Evolutionary conservation across 2,797 vertebrate genomes (phyloP).

Genomic region (Amblyopsis hoosieri): DNA sequence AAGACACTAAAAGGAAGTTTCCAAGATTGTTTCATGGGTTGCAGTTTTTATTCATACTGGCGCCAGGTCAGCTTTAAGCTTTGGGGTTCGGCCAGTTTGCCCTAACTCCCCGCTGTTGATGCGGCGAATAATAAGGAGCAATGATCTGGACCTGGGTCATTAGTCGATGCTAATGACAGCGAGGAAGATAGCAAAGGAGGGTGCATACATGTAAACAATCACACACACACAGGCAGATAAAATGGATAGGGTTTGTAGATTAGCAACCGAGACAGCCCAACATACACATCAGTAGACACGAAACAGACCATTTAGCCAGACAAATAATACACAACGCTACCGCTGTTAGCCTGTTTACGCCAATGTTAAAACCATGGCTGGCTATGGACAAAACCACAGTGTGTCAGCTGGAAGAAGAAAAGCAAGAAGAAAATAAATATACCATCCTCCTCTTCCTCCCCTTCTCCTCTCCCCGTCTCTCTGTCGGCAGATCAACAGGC

Average conservation of each 20-base stretch:
- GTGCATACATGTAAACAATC: no score
- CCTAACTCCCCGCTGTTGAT: neutral
- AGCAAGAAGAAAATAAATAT: constrained; percentile 1
- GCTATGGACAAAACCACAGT: no score
- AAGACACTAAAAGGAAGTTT: neutral
- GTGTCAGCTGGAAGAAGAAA: neutral
- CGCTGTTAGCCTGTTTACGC: no score
- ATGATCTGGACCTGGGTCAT: neutral
- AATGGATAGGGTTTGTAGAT: no score
- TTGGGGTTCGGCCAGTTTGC: constrained; percentile 1
- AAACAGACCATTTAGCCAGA: no score
- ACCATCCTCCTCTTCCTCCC: neutral
- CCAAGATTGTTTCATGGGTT: neutral
- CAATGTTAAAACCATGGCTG: no score
- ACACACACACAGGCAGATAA: no score
- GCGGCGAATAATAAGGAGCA: neutral
- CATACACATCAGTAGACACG: no score
- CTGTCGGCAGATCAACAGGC: constrained; percentile 46
- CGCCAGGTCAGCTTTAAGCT: neutral
- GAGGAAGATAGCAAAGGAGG: no score
- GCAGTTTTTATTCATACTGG: constrained; percentile 1
- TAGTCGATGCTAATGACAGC: neutral
- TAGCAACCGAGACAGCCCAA: no score
- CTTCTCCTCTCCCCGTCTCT: neutral
- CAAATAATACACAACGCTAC: no score